Evolutionary conservation across 2,888 invertebrate genomes (phyloP), one percentile per base, ranked within the genome.

Genomic region (Phalera bucephala): DNA sequence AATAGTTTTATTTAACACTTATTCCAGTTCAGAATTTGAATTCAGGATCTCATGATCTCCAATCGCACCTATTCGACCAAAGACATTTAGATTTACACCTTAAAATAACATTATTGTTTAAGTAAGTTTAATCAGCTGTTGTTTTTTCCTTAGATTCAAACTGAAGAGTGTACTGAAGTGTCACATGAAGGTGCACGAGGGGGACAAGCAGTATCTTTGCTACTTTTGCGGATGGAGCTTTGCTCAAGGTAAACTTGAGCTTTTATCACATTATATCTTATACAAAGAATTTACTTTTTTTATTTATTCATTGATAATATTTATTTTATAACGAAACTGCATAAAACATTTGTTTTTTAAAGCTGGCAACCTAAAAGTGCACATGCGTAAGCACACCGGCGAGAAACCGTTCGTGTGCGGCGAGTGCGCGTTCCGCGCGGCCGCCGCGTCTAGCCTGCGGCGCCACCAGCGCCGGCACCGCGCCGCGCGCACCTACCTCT

Each of bases 221-320:
- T 78, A 68, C 4, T 72, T 76, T 33, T 90, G 90, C 33, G 89
- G 90, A 1, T 75, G 75, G 70, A 73, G 83, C 11, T 86, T 87
- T 39, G 64, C 76, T 2, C 84, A 27, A 27, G 27, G 27, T 27
- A 14, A 9, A 9, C 3, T n/a, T n/a, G n/a, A n/a, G n/a, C n/a
- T n/a, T n/a, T n/a, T n/a, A n/a, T n/a, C n/a, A n/a, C n/a, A n/a
- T n/a, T n/a, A n/a, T n/a, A n/a, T n/a, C n/a, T n/a, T n/a, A n/a
- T n/a, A n/a, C n/a, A n/a, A n/a, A n/a, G n/a, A n/a, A n/a, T n/a
- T n/a, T n/a, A n/a, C n/a, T n/a, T 1, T n/a, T 9, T 12, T n/a
- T 3, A 25, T 14, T 19, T 3, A 1, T n/a, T 8, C 13, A 12
- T 28, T 12, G 17, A 6, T 22, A 9, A n/a, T 11, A 31, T 4